A percentile compares a stretch with the other conserved stretches of the same genome.
Conservation (phyloP, 2,113 vertebrate genomes). For the Triplophysa dalaica region DNA sequence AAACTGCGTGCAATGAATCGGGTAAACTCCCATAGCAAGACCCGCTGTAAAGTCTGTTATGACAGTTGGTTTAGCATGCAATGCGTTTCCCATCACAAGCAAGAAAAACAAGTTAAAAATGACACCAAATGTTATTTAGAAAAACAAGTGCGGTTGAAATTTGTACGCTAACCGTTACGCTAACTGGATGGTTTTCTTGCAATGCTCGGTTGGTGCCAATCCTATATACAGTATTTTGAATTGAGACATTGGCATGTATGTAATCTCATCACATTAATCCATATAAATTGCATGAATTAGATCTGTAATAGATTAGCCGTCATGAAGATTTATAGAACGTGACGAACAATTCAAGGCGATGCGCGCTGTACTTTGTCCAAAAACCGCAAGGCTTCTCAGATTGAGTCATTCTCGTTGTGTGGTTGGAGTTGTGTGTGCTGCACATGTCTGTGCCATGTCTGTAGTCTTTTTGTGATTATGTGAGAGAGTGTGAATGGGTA, state of each 20-base stretch:
- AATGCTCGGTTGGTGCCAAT: slow-evolving; percentile 31
- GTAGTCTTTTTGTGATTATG: neutral
- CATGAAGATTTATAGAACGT: slow-evolving; percentile 43
- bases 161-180: neutral
- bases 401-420: slow-evolving; percentile 4
- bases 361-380: slow-evolving; percentile 9
- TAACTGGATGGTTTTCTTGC: slow-evolving; percentile 7
- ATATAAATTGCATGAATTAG: slow-evolving; percentile 36
- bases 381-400: slow-evolving; percentile 3
- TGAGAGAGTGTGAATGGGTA: slow-evolving; percentile 25
- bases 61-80: neutral
- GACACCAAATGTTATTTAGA: no score
- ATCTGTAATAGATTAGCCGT: slow-evolving; percentile 42
- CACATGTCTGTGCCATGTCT: slow-evolving; percentile 11
- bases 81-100: neutral
- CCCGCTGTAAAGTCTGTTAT: slow-evolving; percentile 20
- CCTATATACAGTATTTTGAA: slow-evolving; percentile 16
- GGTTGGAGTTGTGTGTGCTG: neutral
- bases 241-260: slow-evolving; percentile 17
- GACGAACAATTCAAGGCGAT: slow-evolving; percentile 9
- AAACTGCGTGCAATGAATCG: slow-evolving; percentile 63
- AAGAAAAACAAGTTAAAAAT: neutral
- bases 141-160: neutral
- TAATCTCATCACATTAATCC: slow-evolving; percentile 43
- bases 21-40: slow-evolving; percentile 56